Percentiles rank a stretch among this genome's conserved stretches.
These are phyloP conservation scores for Orycteropus afer DNA, from an alignment of 2,113 vertebrate genomes.

Conservation along the genomic window DNA sequence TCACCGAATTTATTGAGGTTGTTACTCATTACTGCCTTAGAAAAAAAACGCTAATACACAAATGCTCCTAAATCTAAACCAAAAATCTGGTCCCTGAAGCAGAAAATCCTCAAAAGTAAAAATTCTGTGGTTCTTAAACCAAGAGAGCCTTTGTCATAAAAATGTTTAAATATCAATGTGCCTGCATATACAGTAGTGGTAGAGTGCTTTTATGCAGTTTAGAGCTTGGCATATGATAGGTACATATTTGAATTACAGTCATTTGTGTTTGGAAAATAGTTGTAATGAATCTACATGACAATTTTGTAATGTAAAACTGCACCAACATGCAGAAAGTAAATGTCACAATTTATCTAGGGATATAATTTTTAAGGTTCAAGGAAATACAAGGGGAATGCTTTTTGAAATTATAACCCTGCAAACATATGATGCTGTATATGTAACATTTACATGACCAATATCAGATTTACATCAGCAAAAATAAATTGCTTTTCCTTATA, in stretches of 20 bases:
- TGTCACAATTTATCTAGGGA: constrained; percentile 73
- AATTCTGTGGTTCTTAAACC: neutral
- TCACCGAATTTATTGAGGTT: neutral
- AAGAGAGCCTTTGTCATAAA: constrained; percentile 42
- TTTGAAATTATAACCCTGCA: constrained; percentile 26
- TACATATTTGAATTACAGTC: constrained; percentile 62
- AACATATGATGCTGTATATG: constrained; percentile 2
- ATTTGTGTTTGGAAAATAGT: constrained; percentile 68
- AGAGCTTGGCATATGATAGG: constrained; percentile 26
- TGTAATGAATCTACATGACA: constrained; percentile 72
- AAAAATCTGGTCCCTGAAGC: neutral
- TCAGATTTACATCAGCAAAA: constrained; percentile 56
- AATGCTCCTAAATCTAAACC: neutral
- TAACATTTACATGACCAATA: constrained; percentile 33
- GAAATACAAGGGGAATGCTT: constrained; percentile 31
- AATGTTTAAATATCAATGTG: neutral
- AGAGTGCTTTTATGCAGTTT: constrained; percentile 3
- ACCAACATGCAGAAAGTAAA: constrained; percentile 64
- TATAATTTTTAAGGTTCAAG: constrained; percentile 57
- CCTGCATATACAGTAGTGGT: constrained; percentile 29
- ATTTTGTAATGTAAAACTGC: constrained; percentile 68
- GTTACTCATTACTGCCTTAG: neutral
- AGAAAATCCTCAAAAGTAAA: constrained; percentile 39
- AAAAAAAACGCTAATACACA: neutral
- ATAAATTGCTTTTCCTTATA: constrained; percentile 14